Conservation (phyloP, 2,888 invertebrate genomes). For the Sericinus montela region DNA sequence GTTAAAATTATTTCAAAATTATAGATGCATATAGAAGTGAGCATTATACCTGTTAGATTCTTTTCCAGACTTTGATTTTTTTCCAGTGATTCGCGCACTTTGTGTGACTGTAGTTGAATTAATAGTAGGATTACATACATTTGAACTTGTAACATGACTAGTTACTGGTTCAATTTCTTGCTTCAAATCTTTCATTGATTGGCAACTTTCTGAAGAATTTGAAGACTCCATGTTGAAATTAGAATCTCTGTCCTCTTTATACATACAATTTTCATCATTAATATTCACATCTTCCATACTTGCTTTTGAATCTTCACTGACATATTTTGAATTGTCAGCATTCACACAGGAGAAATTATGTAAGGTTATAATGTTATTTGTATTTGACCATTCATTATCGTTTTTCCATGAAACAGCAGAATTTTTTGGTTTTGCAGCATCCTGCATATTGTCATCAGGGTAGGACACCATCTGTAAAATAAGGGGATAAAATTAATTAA, state of each 20-base stretch:
- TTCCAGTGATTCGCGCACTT: conserved; percentile 45
- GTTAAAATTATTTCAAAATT: too few species aligned
- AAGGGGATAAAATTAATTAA: not conserved
- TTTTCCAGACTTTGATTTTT: conserved; percentile 62
- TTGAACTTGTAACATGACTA: conserved; percentile 52
- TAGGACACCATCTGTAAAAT: conserved; percentile 61
- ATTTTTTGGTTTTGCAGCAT: conserved; percentile 69
- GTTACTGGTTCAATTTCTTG: conserved; percentile 52
- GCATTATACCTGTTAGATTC: conserved; percentile 64
- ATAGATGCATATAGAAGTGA: too few species aligned
- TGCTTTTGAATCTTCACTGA: conserved; percentile 69
- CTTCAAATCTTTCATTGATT: conserved; percentile 67
- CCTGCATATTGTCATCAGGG: conserved; percentile 66
- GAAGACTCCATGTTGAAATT: conserved; percentile 74
- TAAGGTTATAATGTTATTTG: conserved; percentile 58
- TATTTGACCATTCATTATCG: conserved; percentile 60
- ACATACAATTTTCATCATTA: conserved; percentile 71
- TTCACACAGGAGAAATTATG: conserved; percentile 58
- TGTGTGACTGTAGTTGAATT: conserved; percentile 54
- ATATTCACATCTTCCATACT: conserved; percentile 69
- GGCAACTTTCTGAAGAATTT: conserved; percentile 71
- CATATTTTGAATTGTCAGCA: conserved; percentile 59
- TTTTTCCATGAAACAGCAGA: conserved; percentile 68
- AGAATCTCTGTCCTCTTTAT: conserved; percentile 68
- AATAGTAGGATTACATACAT: conserved; percentile 42